phyloP scores from a whole-genome alignment of 1,140 invertebrate genomes.

The Cotesia vestalis region DNA sequence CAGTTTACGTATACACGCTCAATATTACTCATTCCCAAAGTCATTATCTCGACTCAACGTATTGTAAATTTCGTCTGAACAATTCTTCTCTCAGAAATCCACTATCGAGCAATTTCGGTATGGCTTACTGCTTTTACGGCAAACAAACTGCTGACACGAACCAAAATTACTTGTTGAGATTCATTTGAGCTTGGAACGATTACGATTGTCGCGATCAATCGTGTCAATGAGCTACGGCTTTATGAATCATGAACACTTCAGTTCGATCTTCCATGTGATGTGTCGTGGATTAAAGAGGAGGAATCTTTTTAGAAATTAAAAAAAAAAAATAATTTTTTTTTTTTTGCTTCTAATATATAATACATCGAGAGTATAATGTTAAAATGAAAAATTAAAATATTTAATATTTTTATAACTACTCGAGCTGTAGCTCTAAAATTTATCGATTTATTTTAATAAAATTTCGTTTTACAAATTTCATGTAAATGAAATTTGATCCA shows the following conservation, averaged over 20 bases:
- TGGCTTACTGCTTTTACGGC: neutral
- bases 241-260: neutral
- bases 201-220: neutral
- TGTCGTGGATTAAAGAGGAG: too few relatives aligned
- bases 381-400: too few relatives aligned
- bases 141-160: slow-evolving; percentile 4
- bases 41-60: slow-evolving; percentile 7
- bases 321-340: too few relatives aligned
- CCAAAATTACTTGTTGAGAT: slow-evolving; percentile 4
- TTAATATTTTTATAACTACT: too few relatives aligned
- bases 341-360: too few relatives aligned
- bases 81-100: neutral
- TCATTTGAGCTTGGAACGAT: neutral
- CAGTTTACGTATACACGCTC: neutral
- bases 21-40: slow-evolving; percentile 14
- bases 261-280: too few relatives aligned
- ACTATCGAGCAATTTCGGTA: neutral
- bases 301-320: too few relatives aligned
- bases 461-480: too few relatives aligned
- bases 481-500: too few relatives aligned
- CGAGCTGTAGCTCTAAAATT: too few relatives aligned
- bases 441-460: too few relatives aligned
- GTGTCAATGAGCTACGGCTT: neutral
- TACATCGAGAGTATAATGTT: too few relatives aligned
- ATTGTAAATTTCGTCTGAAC: slow-evolving; percentile 8